A percentile compares a stretch with the other conserved stretches of the same genome.
Conservation (phyloP, 2,888 invertebrate species). For the Lingula anatina region DNA sequence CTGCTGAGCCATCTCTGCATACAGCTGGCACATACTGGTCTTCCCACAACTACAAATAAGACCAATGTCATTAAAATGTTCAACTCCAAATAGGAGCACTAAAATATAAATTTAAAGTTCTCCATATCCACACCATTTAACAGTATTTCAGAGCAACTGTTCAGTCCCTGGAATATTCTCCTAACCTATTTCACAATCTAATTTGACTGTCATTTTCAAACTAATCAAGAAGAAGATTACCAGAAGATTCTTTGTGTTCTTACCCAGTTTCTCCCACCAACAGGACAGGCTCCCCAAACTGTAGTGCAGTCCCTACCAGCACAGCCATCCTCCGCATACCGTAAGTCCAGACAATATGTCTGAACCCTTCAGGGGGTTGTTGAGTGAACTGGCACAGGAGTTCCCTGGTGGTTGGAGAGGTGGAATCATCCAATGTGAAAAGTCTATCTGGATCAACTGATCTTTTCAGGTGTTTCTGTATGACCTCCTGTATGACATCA, state of each 20-base stretch:
- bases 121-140: too few relatives aligned
- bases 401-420: slow-evolving; percentile 68
- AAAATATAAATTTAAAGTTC: too few relatives aligned
- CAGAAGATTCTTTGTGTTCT: too few relatives aligned
- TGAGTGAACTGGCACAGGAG: slow-evolving; percentile 20
- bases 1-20: slow-evolving; percentile 62
- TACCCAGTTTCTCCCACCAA: slow-evolving; percentile 90
- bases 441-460: slow-evolving; percentile 66
- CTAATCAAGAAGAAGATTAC: background rate
- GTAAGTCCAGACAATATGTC: slow-evolving; percentile 89
- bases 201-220: background rate
- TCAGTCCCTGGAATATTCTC: background rate
- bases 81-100: too few relatives aligned
- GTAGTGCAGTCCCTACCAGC: slow-evolving; percentile 67
- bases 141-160: too few relatives aligned
- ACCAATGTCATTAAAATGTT: too few relatives aligned
- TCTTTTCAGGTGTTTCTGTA: slow-evolving; percentile 66
- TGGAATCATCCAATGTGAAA: slow-evolving; percentile 59
- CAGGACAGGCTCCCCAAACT: slow-evolving; percentile 88
- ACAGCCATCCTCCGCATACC: slow-evolving; percentile 73
- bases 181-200: too few relatives aligned
- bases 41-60: slow-evolving; percentile 86
- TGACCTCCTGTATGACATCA: slow-evolving; percentile 70
- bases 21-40: slow-evolving; percentile 88
- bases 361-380: slow-evolving; percentile 55